phyloP scores from a whole-genome alignment of 2,888 invertebrate genomes.

The Stenurella melanura region DNA sequence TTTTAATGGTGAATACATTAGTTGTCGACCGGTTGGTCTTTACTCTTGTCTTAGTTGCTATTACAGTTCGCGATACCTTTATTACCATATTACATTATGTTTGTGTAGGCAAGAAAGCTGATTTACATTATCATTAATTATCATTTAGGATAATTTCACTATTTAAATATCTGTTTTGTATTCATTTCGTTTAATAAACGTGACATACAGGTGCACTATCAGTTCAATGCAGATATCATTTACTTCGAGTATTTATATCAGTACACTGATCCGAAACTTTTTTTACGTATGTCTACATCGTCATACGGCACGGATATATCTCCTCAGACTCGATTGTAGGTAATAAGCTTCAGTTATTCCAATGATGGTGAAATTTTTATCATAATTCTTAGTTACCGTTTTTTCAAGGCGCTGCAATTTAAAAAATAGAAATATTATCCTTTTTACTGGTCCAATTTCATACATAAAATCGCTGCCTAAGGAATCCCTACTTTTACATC shows the following conservation, averaged over 20 bases:
- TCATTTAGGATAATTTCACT: slow-evolving; percentile 49
- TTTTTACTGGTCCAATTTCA: too few species aligned
- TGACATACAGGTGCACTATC: slow-evolving; percentile 28
- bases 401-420: too few species aligned
- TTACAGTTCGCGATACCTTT: slow-evolving; percentile 59
- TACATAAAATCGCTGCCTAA: too few species aligned
- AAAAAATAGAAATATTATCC: too few species aligned
- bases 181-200: slow-evolving; percentile 31
- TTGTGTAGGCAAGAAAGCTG: slow-evolving; percentile 52
- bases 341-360: too few species aligned
- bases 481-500: too few species aligned
- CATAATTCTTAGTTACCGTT: too few species aligned
- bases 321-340: too few species aligned
- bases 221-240: not conserved
- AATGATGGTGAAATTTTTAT: too few species aligned
- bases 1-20: slow-evolving; percentile 69
- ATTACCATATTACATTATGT: slow-evolving; percentile 56
- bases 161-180: slow-evolving; percentile 33
- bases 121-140: slow-evolving; percentile 60
- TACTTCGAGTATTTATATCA: not conserved
- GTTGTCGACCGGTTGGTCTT: slow-evolving; percentile 59
- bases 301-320: too few species aligned
- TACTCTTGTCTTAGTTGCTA: slow-evolving; percentile 47
- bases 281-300: too few species aligned
- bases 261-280: too few species aligned